Evolutionary conservation across 2,797 vertebrate species (phyloP), one percentile per base, ranked within the genome.

Genomic region (Bovichtus diacanthus): DNA sequence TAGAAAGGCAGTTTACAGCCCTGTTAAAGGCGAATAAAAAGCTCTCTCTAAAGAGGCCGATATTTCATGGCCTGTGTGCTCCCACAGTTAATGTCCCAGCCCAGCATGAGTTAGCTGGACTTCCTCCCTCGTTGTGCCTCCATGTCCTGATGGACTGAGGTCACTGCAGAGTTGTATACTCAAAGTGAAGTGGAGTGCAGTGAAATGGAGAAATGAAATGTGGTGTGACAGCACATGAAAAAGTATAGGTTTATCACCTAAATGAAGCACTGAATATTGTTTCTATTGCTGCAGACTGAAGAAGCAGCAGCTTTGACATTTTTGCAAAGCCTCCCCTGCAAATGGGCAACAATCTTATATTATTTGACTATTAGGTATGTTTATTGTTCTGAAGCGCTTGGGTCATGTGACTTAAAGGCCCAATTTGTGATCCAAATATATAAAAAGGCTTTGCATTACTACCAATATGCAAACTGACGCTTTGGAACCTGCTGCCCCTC

Each of bases 1-100:
- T 68, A 80, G 74, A 86, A 70, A 78, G 68, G 69, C 47, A 13
- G 63, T 93, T 95, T 93, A 94, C 82, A 79, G 89, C 63, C 87
- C 86, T 47, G 83, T 94, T 92, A 94, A 91, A 93, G 65, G 64
- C 9, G 39, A 90, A 91, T 90, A 89, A 92, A 90, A 87, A 81
- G 55, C 58, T 56, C 66, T 78, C 82, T 88, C 79, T 78, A 74
- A 85, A 87, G 84, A 91, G 87, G 68, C 62, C 80, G 72, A 73
- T 84, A 90, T 92, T 93, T 94, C 88, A 93, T 49, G 70, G 84
- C 70, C 69, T 85, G 86, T 89, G 68, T 67, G 70, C 81, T 83
- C 65, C 16, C 53, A 67, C 79, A 70, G 87, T 87, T 86, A 88
- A 90, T 70, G 83, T 82, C 83, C 80, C 54, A 25, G 66, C 90